Evolutionary conservation across 2,113 vertebrate genomes (phyloP), one percentile per base, ranked within the genome.

Genomic region (Buteo buteo): DNA sequence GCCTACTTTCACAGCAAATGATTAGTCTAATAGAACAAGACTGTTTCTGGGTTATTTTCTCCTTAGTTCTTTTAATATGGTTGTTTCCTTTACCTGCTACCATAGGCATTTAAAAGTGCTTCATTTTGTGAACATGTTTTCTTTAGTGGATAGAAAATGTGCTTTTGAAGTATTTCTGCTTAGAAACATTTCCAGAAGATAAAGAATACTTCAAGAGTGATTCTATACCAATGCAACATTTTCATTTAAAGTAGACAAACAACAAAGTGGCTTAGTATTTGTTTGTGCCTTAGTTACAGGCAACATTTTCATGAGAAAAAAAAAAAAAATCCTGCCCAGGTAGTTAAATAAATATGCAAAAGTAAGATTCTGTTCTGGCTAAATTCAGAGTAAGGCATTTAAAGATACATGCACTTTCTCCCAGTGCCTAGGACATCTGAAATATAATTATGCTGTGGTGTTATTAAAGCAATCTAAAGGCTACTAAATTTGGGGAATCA

Each of bases 151-250:
- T 45, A 36, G 67, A 93, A 89, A 92, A 94, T 57, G 18, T 21
- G 15, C 61, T 93, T 96, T 94, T 93, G 70, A 96, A 95, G 58
- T 82, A 90, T 92, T 78, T 94, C 94, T 76, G 74, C 50, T 54
- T 95, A 95, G 95, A 96, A 96, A 92, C 94, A 93, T 88, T 97
- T 93, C 65, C 71, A 92, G 86, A 92, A 96, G 88, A 94, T 86
- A 62, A 42, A 62, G 91, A 96, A 67, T 92, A 93, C 87, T 97
- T 98, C 94, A 94, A 93, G 96, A 55, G 15, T 47, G 29, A 84
- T 58, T 92, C 81, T 78, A 70, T 66, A 95, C 76, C 40, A 95
- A 93, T 38, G 26, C 57, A 92, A 13, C 3, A 42, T 69, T 95
- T 82, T 81, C 80, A 90, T 94, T 97, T 96, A 95, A 96, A 95